phyloP scores from a whole-genome alignment of 2,797 vertebrate species.

The Ctenosaura bakeri region DNA sequence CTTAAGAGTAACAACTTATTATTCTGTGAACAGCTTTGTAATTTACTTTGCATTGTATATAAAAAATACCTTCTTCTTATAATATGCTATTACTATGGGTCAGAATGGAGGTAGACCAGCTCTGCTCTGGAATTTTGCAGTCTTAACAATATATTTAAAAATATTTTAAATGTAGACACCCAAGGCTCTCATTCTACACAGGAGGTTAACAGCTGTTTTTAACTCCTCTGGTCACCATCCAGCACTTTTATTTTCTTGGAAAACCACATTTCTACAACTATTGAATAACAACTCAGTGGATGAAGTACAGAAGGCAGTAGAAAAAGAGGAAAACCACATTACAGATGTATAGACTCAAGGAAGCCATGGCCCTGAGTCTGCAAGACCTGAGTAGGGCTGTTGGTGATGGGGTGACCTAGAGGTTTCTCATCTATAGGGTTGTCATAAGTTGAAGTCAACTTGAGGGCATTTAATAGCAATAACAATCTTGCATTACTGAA shows the following conservation, averaged over 20 bases:
- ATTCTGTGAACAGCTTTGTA: not conserved
- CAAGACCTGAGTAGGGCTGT: too few species aligned
- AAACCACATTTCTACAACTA: not conserved
- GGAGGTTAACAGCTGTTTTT: not conserved
- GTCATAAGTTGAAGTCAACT: too few species aligned
- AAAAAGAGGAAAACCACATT: too few species aligned
- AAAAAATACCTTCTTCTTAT: not conserved
- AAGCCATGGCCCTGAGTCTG: too few species aligned
- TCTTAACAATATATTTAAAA: not conserved
- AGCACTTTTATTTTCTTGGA: not conserved
- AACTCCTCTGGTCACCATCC: not conserved
- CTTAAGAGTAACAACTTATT: not conserved
- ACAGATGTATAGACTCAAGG: too few species aligned
- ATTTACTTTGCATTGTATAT: not conserved
- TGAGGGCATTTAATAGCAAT: too few species aligned
- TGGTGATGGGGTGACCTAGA: too few species aligned
- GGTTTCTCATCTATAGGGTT: too few species aligned
- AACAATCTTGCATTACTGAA: not conserved
- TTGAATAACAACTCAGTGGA: not conserved
- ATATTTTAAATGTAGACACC: not conserved
- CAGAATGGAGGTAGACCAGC: not conserved
- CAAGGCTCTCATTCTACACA: not conserved
- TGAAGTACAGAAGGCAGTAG: not conserved
- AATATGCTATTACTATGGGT: not conserved
- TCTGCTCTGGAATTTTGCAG: not conserved